Conservation (phyloP, 2,888 invertebrate genomes). For the Frankliniella fusca region DNA sequence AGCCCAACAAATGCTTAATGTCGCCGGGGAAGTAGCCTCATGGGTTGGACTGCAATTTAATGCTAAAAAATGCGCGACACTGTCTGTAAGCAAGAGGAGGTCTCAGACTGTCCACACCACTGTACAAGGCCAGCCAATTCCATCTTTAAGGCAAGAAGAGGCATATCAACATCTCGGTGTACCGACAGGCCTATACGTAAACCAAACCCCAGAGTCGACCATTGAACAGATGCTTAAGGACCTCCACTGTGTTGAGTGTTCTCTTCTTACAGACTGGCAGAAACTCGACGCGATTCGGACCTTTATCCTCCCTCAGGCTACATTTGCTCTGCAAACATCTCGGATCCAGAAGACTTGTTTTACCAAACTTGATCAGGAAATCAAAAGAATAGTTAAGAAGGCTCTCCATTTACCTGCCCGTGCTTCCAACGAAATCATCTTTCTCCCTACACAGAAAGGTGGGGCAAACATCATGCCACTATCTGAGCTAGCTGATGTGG, state of each 20-base stretch:
- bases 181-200: conserved; percentile 41
- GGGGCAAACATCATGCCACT: background rate
- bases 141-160: conserved; percentile 33
- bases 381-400: background rate
- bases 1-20: too few relatives aligned
- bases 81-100: conserved; percentile 35
- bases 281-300: conserved; percentile 39
- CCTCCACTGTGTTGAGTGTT: conserved; percentile 9
- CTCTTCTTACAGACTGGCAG: conserved; percentile 40
- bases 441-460: background rate
- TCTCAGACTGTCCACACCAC: too few relatives aligned
- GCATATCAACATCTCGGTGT: conserved; percentile 43
- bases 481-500: background rate
- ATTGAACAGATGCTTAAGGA: conserved; percentile 22
- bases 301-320: conserved; percentile 38
- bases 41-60: conserved; percentile 41
- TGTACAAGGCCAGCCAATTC: conserved; percentile 4
- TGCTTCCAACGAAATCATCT: background rate
- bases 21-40: conserved; percentile 29
- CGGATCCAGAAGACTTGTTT: too few relatives aligned
- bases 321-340: too few relatives aligned
- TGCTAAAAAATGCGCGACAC: too few relatives aligned
- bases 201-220: conserved; percentile 38
- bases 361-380: too few relatives aligned
- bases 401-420: background rate